Conservation (phyloP, 2,113 vertebrate species). For the Leucoraja erinaceus region DNA sequence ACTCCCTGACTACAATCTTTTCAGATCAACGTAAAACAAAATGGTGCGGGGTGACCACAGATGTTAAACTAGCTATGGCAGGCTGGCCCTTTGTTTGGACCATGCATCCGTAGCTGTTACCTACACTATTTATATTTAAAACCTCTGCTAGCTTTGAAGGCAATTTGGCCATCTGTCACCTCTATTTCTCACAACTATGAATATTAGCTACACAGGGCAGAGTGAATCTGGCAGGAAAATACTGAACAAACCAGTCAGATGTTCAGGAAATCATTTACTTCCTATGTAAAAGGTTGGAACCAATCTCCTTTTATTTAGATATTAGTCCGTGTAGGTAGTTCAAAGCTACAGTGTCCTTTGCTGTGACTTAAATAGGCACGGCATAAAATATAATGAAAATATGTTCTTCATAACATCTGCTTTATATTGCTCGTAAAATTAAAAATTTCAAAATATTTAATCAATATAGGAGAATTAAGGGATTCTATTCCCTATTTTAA, state of each 20-base stretch:
- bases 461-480: conserved; percentile 16
- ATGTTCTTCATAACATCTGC: conserved; percentile 3
- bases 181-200: conserved; percentile 45
- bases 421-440: background rate
- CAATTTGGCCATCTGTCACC: conserved; percentile 53
- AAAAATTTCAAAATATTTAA: conserved; percentile 1
- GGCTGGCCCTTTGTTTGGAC: conserved; percentile 45
- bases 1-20: conserved; percentile 22
- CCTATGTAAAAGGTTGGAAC: background rate
- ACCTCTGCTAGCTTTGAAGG: conserved; percentile 51
- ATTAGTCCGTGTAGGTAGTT: background rate
- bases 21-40: conserved; percentile 42
- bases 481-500: background rate
- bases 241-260: conserved; percentile 22
- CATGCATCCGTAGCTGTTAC: conserved; percentile 45
- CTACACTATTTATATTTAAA: conserved; percentile 55
- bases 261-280: conserved; percentile 31
- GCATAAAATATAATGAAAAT: conserved; percentile 2
- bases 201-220: conserved; percentile 42
- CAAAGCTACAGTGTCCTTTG: conserved; percentile 24
- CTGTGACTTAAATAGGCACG: background rate
- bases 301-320: conserved; percentile 33
- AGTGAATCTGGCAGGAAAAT: background rate
- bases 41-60: conserved; percentile 48
- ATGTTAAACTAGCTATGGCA: conserved; percentile 51